Evolutionary conservation across 2,113 vertebrate species (phyloP).

Genomic region (Glaucomys volans): DNA sequence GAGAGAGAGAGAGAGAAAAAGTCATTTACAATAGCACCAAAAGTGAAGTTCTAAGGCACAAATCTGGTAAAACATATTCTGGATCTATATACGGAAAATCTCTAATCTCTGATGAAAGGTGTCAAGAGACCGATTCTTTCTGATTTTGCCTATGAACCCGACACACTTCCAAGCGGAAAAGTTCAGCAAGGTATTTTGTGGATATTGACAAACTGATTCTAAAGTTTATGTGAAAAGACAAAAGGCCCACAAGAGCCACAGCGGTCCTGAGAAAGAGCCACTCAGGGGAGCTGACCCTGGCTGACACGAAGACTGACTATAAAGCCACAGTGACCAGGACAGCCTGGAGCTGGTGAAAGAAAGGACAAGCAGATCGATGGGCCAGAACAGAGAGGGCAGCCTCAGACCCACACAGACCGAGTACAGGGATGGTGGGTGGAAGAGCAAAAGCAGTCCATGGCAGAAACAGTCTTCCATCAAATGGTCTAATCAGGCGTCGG

Average conservation of each 20-base stretch:
- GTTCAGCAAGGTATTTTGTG: neutral
- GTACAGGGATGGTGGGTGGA: neutral
- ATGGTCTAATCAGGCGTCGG: too few species aligned
- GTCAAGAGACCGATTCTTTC: neutral
- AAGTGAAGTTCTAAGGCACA: neutral
- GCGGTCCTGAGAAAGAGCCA: neutral
- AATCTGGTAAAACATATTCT: neutral
- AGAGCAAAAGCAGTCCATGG: neutral
- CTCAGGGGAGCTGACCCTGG: accelerated
- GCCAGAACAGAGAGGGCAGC: neutral
- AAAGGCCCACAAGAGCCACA: neutral
- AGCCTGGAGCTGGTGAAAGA: accelerated
- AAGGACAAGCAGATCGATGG: neutral
- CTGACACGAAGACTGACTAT: neutral
- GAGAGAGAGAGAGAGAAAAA: too few species aligned
- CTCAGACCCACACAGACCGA: neutral
- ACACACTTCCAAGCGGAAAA: neutral
- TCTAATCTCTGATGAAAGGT: neutral
- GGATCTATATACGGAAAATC: neutral
- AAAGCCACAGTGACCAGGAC: neutral
- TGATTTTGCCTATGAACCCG: neutral
- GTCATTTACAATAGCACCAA: neutral
- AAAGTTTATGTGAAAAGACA: neutral
- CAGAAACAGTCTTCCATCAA: neutral
- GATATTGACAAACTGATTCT: neutral